These are phyloP conservation scores for Propithecus perrieri DNA, from an alignment of 2,797 vertebrate species.

Conservation along the genomic window DNA sequence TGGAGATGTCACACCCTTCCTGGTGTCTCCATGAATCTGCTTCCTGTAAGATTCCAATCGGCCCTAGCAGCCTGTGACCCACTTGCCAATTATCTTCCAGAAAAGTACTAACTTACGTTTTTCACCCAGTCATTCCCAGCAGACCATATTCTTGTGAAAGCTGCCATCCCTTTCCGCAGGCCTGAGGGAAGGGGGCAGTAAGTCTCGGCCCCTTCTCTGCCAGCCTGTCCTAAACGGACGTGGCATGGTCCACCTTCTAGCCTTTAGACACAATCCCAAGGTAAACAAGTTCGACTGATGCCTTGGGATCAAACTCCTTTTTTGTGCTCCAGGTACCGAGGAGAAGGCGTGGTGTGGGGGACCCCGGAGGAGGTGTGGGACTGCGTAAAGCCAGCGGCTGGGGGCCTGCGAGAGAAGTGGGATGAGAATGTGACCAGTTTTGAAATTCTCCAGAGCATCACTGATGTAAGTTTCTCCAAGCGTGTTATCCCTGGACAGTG, in stretches of 20 bases:
- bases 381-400: conserved; percentile 91
- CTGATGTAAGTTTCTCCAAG: conserved; percentile 86
- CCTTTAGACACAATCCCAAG: background rate
- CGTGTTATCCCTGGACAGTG: no score
- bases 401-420: conserved; percentile 92
- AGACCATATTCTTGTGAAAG: background rate
- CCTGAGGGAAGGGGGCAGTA: background rate
- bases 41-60: background rate
- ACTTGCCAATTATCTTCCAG: background rate
- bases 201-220: background rate
- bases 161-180: background rate
- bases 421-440: conserved; percentile 94
- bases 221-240: background rate
- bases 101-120: background rate
- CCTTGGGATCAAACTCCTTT: background rate
- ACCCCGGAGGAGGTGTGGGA: conserved; percentile 90
- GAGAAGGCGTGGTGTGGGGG: conserved; percentile 89
- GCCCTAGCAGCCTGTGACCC: background rate
- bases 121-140: background rate
- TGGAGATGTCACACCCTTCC: background rate
- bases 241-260: no score
- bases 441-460: conserved; percentile 90
- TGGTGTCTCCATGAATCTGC: background rate
- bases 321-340: conserved; percentile 90
- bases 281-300: background rate